Evolutionary conservation across 1,140 invertebrate genomes (phyloP).

Genomic region (Popillia japonica): DNA sequence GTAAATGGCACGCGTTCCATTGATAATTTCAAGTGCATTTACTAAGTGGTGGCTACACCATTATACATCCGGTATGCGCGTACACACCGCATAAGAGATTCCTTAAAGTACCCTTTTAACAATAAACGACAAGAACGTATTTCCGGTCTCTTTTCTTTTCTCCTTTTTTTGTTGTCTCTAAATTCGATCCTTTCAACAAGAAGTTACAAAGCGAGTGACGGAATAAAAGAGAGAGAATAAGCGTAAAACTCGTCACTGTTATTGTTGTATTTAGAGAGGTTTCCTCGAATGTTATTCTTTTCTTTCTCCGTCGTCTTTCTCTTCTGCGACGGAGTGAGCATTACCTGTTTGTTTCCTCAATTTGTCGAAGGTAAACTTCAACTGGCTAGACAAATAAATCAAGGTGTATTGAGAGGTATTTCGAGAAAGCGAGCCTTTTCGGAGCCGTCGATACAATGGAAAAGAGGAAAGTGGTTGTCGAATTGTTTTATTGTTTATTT

Average conservation of each 20-base stretch:
- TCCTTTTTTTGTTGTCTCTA: no score
- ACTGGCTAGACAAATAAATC: neutral
- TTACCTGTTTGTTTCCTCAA: constrained; percentile 28
- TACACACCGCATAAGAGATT: neutral
- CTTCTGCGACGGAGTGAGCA: constrained; percentile 8
- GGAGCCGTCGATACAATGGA: neutral
- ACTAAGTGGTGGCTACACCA: constrained; percentile 28
- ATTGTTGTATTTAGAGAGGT: neutral
- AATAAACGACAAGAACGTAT: neutral
- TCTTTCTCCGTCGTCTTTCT: no score
- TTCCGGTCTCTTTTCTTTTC: constrained; percentile 26
- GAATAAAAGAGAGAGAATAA: no score
- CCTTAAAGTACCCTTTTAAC: neutral
- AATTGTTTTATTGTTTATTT: no score
- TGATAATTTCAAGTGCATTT: constrained; percentile 31
- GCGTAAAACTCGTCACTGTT: constrained; percentile 17
- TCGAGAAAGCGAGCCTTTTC: neutral
- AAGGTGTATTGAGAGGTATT: constrained; percentile 3
- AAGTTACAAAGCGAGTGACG: neutral
- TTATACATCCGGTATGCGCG: constrained; percentile 28
- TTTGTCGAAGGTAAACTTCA: constrained; percentile 24
- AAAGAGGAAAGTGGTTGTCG: no score
- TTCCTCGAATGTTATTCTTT: neutral
- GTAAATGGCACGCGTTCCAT: constrained; percentile 30
- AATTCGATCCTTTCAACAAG: neutral